Evolutionary conservation across 2,888 invertebrate genomes (phyloP).

Genomic region (Eutolmus rufibarbis): DNA sequence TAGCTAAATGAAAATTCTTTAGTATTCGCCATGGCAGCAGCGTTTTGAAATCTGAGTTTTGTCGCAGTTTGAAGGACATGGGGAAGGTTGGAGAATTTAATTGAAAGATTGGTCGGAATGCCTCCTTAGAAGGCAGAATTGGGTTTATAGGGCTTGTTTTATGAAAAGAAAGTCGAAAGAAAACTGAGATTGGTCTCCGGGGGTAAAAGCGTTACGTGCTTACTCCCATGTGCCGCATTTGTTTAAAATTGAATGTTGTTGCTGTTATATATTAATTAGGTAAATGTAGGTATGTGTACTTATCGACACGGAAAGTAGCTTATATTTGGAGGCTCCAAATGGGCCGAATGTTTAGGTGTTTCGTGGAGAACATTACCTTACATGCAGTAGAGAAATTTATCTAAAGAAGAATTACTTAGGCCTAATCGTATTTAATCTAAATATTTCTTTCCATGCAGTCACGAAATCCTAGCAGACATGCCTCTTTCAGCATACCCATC

Average conservation of each 20-base stretch:
- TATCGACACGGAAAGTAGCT: too few relatives aligned
- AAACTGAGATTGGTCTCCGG: neutral
- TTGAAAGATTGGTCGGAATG: neutral
- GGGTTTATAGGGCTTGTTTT: neutral
- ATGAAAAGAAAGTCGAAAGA: neutral
- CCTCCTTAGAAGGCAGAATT: neutral
- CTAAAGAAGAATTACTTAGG: neutral
- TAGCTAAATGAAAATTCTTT: constrained; percentile 26
- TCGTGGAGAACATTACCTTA: too few relatives aligned
- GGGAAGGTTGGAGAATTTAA: neutral
- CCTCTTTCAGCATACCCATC: neutral
- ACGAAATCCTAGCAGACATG: neutral
- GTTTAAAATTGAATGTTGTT: neutral
- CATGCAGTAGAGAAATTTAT: too few relatives aligned
- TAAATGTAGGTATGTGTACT: too few relatives aligned
- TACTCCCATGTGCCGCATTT: neutral
- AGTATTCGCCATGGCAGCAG: neutral
- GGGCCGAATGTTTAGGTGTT: too few relatives aligned
- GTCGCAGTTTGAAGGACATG: neutral
- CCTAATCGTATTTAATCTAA: neutral
- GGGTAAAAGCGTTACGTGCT: neutral
- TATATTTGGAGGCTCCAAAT: too few relatives aligned
- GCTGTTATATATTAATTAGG: too few relatives aligned
- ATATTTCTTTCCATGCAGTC: neutral
- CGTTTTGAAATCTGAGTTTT: neutral